phyloP scores from a whole-genome alignment of 2,113 vertebrate species.

The Nycticebus coucang region DNA sequence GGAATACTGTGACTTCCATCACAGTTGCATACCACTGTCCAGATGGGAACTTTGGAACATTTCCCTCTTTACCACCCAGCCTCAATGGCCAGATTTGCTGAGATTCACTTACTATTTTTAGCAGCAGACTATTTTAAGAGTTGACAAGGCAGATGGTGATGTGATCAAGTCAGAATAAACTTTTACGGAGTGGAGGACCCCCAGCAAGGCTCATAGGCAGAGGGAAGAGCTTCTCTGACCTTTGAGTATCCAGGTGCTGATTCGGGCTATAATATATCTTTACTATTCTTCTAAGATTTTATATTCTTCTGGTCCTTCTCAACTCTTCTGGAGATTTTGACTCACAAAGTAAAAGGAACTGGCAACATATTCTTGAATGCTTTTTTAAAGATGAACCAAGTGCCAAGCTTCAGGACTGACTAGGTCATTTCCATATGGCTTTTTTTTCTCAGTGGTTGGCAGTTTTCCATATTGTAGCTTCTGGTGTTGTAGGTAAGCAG shows the following conservation, averaged over 20 bases:
- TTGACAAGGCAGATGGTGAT: constrained; percentile 47
- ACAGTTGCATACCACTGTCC: not conserved
- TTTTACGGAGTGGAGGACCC: not conserved
- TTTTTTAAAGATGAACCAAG: not conserved
- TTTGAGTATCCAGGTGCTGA: not conserved
- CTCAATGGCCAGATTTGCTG: constrained; percentile 31
- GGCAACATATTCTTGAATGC: not conserved
- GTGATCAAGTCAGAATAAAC: constrained; percentile 33
- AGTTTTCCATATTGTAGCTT: not conserved
- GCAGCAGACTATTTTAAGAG: constrained; percentile 42
- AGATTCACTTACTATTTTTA: constrained; percentile 55
- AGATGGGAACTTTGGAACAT: constrained; percentile 7
- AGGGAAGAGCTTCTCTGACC: not conserved
- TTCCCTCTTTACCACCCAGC: constrained; percentile 41
- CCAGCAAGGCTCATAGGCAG: not conserved
- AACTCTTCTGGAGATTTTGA: not conserved
- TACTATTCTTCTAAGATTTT: not conserved
- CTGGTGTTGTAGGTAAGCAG: not conserved
- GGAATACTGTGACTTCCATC: not conserved
- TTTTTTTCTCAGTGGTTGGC: not conserved
- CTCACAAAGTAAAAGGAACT: not conserved
- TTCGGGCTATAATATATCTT: not conserved
- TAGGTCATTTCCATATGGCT: not conserved
- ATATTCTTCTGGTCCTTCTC: not conserved
- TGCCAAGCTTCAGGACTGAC: not conserved